These are phyloP conservation scores for Yponomeuta malinellus DNA, from an alignment of 2,888 invertebrate genomes.

Conservation along the genomic window DNA sequence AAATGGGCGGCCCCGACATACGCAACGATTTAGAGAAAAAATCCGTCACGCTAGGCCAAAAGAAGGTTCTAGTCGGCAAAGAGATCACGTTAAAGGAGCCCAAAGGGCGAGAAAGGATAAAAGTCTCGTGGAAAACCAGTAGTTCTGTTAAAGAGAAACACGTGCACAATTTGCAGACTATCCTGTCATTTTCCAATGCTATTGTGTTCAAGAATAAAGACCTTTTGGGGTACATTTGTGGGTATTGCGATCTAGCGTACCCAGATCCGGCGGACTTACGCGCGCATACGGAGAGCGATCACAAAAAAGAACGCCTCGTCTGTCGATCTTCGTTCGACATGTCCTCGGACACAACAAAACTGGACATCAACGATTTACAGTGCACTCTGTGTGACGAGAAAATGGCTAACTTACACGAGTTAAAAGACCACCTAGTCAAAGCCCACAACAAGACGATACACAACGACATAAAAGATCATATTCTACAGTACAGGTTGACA, in stretches of 20 bases:
- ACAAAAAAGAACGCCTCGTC: slow-evolving; percentile 38
- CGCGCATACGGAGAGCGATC: slow-evolving; percentile 33
- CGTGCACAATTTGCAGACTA: slow-evolving; percentile 44
- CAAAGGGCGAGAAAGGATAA: not conserved
- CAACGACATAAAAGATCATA: slow-evolving; percentile 53
- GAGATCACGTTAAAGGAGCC: not conserved
- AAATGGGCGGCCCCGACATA: not conserved
- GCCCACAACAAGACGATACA: slow-evolving; percentile 39
- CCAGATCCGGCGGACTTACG: slow-evolving; percentile 50
- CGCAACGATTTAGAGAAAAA: not conserved
- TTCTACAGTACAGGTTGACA: slow-evolving; percentile 55
- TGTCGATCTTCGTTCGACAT: slow-evolving; percentile 44
- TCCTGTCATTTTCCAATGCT: slow-evolving; percentile 51
- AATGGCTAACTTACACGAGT: slow-evolving; percentile 31
- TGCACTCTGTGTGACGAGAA: slow-evolving; percentile 43
- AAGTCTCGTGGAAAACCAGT: slow-evolving; percentile 5
- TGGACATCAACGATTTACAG: slow-evolving; percentile 41
- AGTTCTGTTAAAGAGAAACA: slow-evolving; percentile 44
- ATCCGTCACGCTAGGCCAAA: not conserved
- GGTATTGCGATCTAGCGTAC: slow-evolving; percentile 45
- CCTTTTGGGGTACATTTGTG: slow-evolving; percentile 48
- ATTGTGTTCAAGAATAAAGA: slow-evolving; percentile 54
- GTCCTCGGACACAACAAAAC: slow-evolving; percentile 42
- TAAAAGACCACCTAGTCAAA: slow-evolving; percentile 48
- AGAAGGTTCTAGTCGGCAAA: not conserved